Evolutionary conservation across 92 coral and sea anemone genomes (phyloP), one percentile per base, ranked within the genome.

Genomic region (Muricea muricata): DNA sequence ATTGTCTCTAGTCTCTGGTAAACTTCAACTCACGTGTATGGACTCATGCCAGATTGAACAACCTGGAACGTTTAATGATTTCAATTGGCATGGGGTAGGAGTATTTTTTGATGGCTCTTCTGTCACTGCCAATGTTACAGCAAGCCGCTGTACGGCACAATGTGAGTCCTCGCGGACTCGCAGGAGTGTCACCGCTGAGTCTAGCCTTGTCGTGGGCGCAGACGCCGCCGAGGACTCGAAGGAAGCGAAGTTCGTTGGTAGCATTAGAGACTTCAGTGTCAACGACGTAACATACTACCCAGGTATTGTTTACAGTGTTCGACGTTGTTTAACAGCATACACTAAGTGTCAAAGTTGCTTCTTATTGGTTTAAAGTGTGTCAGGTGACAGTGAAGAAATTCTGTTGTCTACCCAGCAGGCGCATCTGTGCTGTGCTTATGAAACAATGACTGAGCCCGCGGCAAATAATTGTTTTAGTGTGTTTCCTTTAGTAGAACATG

Each of bases 241-340:
- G 42, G 68, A 73, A 68, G 50, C 81, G 46, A 88, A 87, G 63
- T 89, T 91, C 66, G 88, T 89, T 87, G 99, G 99, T 61, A 92
- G 99, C 80, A 74, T 96, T 17, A 90, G 91, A 69, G 97, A 96
- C 84, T 91, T 94, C 50, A 63, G 37, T 58, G 89, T 96, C 17
- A 93, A 92, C 68, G 82, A 79, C 12, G 56, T 60, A 40, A 83
- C 87, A 34, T 82, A 86, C 26, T 86, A 94, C 50, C 99, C 99
- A 30, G 84, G 70, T 63, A 28, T 26, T 37, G 42, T 37, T n/a
- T n/a, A n/a, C n/a, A n/a, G n/a, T n/a, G n/a, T n/a, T n/a, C n/a
- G n/a, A n/a, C n/a, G n/a, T n/a, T n/a, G n/a, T n/a, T n/a, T n/a
- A n/a, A n/a, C n/a, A n/a, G n/a, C n/a, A n/a, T n/a, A n/a, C n/a